Conservation (phyloP, 2,888 invertebrate species). For the Orthonychiurus folsomi region DNA sequence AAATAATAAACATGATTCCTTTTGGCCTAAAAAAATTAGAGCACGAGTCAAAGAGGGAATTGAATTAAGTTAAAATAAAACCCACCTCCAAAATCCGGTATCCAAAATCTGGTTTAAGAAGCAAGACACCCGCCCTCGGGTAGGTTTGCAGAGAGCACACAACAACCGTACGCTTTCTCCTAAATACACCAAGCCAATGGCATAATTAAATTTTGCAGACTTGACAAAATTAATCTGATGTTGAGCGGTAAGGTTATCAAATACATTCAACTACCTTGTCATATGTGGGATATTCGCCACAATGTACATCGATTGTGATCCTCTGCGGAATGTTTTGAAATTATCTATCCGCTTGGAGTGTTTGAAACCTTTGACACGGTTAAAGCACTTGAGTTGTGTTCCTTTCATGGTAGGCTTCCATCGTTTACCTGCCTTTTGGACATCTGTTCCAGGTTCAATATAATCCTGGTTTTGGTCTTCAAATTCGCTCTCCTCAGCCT, state of each 20-base stretch:
- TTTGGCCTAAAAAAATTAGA: background rate
- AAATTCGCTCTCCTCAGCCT: background rate
- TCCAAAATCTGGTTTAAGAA: background rate
- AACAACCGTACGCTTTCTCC: background rate
- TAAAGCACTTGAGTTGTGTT: background rate
- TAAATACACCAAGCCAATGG: too few species aligned
- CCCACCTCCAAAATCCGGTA: conserved; percentile 1
- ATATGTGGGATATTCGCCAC: background rate
- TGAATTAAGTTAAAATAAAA: background rate
- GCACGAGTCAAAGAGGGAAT: too few species aligned
- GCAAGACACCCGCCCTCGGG: background rate
- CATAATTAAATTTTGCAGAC: too few species aligned
- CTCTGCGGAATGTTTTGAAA: background rate
- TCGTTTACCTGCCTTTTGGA: background rate
- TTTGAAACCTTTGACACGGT: background rate
- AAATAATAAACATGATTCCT: background rate
- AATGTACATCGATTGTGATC: background rate
- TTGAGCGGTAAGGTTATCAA: too few species aligned
- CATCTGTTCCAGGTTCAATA: background rate
- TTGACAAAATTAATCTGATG: background rate
- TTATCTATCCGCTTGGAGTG: too few species aligned
- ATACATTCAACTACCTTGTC: too few species aligned
- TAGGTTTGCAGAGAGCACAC: background rate
- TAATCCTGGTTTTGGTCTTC: too few species aligned
- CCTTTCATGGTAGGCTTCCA: background rate